phyloP scores from a whole-genome alignment of 2,888 invertebrate species.

The Thalpophila matura region DNA sequence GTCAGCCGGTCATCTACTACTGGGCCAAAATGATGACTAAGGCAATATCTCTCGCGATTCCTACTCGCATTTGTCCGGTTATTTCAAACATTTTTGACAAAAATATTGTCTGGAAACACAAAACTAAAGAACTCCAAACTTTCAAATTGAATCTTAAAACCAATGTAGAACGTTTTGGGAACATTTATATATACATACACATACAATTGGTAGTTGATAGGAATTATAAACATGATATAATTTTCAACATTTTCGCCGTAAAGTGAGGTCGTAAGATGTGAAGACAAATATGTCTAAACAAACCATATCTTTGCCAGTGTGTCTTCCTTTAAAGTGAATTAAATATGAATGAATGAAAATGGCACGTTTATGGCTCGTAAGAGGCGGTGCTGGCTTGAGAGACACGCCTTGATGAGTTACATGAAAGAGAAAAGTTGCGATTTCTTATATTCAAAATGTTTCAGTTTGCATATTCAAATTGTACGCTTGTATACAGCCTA shows the following conservation, averaged over 20 bases:
- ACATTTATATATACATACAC: no score
- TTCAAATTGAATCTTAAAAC: no score
- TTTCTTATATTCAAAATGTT: constrained; percentile 11
- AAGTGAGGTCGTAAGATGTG: constrained; percentile 31
- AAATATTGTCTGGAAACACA: no score
- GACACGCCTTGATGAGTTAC: constrained; percentile 56
- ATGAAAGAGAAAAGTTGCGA: constrained; percentile 6
- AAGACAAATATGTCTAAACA: constrained; percentile 32
- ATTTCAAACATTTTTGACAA: no score
- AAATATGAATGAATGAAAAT: constrained; percentile 66
- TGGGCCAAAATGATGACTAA: no score
- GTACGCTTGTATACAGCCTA: not conserved
- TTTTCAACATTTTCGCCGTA: constrained; percentile 3
- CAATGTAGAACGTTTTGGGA: no score
- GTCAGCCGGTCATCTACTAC: no score
- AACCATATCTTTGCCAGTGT: constrained; percentile 25
- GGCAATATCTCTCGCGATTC: no score
- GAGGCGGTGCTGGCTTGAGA: constrained; percentile 39
- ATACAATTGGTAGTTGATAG: no score
- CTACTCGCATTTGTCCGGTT: no score
- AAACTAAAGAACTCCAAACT: no score
- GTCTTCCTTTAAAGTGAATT: constrained; percentile 62
- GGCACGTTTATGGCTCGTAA: constrained; percentile 58
- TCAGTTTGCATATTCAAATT: not conserved
- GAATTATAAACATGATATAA: constrained; percentile 2